Evolutionary conservation across 2,113 vertebrate genomes (phyloP).

Genomic region (Petaurus breviceps): DNA sequence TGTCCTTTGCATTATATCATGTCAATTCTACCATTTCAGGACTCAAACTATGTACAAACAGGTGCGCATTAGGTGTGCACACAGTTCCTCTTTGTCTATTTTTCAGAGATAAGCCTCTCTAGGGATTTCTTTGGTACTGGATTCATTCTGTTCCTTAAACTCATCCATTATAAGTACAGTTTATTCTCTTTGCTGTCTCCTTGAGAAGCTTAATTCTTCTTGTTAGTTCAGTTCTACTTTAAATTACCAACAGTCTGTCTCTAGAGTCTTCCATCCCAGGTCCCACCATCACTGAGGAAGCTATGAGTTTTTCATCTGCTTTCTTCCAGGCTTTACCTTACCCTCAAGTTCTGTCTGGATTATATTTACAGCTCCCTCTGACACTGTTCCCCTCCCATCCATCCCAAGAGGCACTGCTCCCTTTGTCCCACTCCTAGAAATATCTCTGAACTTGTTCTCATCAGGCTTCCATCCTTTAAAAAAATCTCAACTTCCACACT

Average conservation of each 20-base stretch:
- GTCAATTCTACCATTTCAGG: neutral
- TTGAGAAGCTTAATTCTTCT: too few relatives aligned
- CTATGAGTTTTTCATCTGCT: neutral
- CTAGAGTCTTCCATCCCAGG: neutral
- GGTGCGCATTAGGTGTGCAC: neutral
- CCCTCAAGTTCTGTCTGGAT: neutral
- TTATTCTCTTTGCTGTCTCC: neutral
- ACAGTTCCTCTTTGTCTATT: neutral
- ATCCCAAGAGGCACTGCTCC: too few relatives aligned
- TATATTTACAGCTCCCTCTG: neutral
- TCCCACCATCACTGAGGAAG: neutral
- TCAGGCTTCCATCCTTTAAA: neutral
- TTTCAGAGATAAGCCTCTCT: neutral
- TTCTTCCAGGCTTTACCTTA: neutral
- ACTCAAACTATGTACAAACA: neutral
- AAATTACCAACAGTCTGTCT: neutral
- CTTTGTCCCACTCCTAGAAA: neutral
- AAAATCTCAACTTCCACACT: neutral
- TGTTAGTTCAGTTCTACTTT: neutral
- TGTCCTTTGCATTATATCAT: neutral
- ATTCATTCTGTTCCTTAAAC: neutral
- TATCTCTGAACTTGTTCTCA: neutral
- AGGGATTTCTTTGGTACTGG: neutral
- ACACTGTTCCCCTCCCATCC: neutral
- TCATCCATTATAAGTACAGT: neutral